Base-by-base conservation (phyloP, 2,797 vertebrate species). In the Denticeps clupeoides region DNA sequence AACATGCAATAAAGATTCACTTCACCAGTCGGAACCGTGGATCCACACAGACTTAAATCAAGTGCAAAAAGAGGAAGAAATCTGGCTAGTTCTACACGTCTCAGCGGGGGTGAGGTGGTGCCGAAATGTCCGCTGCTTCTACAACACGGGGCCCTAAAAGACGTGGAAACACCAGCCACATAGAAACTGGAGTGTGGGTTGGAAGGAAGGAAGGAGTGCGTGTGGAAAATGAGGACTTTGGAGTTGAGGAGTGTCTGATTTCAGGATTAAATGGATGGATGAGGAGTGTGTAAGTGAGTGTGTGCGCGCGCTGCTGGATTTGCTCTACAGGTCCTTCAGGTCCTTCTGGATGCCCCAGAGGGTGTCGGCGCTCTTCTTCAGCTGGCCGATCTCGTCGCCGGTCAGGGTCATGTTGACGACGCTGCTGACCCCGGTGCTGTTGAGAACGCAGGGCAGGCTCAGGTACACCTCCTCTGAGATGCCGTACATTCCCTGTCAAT, bases 301-400 rank as follows among this genome's bases (percentile, higher is more conserved):
- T 6, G 7, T 27, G 33, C 33, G 27, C 16, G 5, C 23, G 18
- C 33, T 28, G 12, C 3, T 3, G 6, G 7, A 10, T 7, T 2
- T 16, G 11, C 4, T 52, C 85, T 80, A 96, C 61, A 97, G 65
- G 56, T 98, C 89, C 63, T 89, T 90, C 2, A 98, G 77, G 64
- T 95, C 93, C 60, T 89, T 95, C 80, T 99, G 93, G 78, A 95
- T 93, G 29, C 59, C 71, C 93, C 91, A 99, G 64, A 97, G 68
- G 0, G 92, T 96, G n/a, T 89, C 86, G 0, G 87, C 93, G 0
- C 93, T 97, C 59, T 86, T 88, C 82, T 63, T 89, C 65, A 97
- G 80, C 63, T 97, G 90, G 21, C 63, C 45, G 24, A 93, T 87
- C 52, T 99, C 93, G 0, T 27, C 78, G 0, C 89, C 86, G 1